Conservation (phyloP, 2,113 vertebrate species). For the Corapipo altera region DNA sequence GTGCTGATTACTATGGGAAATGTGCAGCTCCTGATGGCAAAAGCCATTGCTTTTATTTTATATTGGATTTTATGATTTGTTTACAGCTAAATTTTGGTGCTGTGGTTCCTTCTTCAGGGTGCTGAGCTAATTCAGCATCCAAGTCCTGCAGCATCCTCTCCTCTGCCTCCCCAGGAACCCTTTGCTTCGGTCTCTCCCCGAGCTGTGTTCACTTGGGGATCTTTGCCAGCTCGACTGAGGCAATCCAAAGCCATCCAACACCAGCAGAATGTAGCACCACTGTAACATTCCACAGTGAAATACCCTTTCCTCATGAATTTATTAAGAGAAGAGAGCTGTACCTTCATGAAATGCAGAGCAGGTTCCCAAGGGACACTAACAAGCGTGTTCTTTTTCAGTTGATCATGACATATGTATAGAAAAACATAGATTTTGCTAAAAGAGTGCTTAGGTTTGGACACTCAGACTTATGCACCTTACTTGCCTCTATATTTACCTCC, state of each 20-base stretch:
- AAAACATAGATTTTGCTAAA: neutral
- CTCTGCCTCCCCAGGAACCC: accelerated
- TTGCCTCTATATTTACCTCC: neutral
- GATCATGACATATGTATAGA: neutral
- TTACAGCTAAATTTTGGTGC: neutral
- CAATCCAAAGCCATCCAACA: neutral
- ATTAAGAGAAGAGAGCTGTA: neutral
- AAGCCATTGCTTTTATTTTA: neutral
- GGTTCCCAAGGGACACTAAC: neutral
- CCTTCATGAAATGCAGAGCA: neutral
- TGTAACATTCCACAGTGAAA: neutral
- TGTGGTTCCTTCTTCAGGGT: neutral
- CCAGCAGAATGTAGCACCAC: neutral
- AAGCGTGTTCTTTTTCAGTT: neutral
- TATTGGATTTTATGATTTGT: neutral
- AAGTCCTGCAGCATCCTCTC: neutral
- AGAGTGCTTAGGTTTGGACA: neutral
- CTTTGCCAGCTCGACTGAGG: neutral
- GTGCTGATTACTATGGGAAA: neutral
- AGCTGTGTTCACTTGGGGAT: neutral
- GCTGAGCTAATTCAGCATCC: neutral
- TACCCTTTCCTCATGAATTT: neutral
- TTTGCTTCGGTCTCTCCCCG: neutral
- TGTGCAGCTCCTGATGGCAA: neutral
- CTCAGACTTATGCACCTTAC: neutral